phyloP scores from a whole-genome alignment of 2,797 vertebrate species.

The Phrynocephalus vlangalii region DNA sequence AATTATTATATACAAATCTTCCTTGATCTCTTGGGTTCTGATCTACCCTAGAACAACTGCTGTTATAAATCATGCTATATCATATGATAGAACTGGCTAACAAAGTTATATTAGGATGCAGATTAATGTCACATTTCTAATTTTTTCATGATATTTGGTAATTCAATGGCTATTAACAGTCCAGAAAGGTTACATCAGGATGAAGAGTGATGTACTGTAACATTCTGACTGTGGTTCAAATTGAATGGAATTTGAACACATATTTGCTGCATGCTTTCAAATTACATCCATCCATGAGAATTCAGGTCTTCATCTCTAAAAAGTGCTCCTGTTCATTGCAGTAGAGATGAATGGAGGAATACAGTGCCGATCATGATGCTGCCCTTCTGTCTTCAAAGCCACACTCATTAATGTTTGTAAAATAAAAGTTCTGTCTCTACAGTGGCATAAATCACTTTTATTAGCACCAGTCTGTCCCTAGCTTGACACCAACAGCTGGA shows the following conservation, averaged over 20 bases:
- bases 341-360: background rate
- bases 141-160: too few species aligned
- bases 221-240: background rate
- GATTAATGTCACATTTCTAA: too few species aligned
- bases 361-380: background rate
- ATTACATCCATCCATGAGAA: background rate
- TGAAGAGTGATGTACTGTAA: background rate
- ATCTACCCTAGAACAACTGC: background rate
- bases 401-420: background rate
- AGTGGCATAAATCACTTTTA: background rate
- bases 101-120: background rate
- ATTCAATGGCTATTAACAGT: too few species aligned
- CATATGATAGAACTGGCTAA: background rate
- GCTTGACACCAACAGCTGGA: background rate
- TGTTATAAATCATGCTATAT: background rate
- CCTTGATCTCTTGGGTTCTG: background rate
- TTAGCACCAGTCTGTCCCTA: fast-evolving
- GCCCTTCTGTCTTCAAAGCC: background rate
- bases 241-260: background rate
- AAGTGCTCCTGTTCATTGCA: background rate
- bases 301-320: background rate
- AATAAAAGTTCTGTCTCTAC: background rate
- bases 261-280: background rate
- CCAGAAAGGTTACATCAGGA: too few species aligned
- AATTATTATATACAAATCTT: background rate